Evolutionary conservation across 2,888 invertebrate genomes (phyloP).

Genomic region (Mellilla xanthometata): DNA sequence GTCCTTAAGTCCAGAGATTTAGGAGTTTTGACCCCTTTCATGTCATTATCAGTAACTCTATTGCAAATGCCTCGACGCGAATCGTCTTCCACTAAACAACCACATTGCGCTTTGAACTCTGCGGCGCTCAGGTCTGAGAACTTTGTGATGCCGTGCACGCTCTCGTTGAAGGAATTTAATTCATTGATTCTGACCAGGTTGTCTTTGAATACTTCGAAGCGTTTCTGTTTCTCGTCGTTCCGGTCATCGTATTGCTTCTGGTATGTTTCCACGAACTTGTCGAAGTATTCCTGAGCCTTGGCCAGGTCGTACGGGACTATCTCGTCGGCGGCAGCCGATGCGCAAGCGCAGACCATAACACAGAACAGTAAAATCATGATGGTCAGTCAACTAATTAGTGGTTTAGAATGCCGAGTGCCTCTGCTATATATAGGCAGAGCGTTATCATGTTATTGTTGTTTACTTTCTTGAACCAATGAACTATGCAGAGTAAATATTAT

Average conservation of each 20-base stretch:
- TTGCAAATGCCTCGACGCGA: background rate
- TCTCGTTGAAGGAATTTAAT: background rate
- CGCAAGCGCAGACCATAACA: no score
- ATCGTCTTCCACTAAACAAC: background rate
- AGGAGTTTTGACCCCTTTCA: background rate
- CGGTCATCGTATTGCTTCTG: background rate
- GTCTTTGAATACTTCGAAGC: slow-evolving; percentile 1
- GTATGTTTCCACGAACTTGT: slow-evolving; percentile 1
- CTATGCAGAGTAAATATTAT: no score
- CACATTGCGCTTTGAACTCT: background rate
- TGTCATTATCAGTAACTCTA: background rate
- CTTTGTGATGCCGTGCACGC: background rate
- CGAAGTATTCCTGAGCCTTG: slow-evolving; percentile 1
- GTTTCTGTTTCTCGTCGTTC: background rate
- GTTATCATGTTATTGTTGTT: no score
- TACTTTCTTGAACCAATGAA: no score
- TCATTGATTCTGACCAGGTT: slow-evolving; percentile 1
- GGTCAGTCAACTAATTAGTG: no score
- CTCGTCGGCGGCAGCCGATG: no score
- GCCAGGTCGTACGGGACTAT: slow-evolving; percentile 6
- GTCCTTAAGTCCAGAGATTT: background rate
- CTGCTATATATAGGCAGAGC: no score
- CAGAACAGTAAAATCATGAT: no score
- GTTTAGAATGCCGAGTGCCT: no score
- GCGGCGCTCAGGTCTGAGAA: background rate